These are phyloP conservation scores for Platycnemis pennipes DNA, from an alignment of 2,888 invertebrate species.

Conservation along the genomic window DNA sequence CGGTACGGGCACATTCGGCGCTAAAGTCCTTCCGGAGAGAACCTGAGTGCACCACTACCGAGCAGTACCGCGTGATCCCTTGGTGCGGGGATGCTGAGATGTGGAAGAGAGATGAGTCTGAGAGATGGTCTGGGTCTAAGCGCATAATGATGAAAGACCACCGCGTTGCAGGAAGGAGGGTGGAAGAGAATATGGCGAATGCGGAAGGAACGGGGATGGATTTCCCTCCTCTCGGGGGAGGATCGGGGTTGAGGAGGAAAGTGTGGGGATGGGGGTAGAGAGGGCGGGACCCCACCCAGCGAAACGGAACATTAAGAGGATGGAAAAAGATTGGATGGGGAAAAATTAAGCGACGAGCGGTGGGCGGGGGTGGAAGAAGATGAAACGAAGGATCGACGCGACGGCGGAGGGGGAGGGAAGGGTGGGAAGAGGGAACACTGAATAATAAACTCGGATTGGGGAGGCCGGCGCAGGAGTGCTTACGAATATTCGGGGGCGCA, in stretches of 20 bases:
- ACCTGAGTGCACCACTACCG: too few species aligned
- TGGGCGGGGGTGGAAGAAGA: background rate
- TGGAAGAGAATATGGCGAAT: background rate
- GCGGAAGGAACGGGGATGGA: background rate
- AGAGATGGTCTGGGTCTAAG: background rate
- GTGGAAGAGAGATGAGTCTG: background rate
- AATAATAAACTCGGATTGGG: background rate
- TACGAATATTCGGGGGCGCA: background rate
- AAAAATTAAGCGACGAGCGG: background rate
- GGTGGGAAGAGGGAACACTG: background rate
- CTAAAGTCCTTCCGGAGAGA: too few species aligned
- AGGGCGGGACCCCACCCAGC: background rate
- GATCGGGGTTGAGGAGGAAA: background rate
- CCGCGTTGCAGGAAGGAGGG: background rate
- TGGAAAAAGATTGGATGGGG: background rate
- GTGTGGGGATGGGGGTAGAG: background rate
- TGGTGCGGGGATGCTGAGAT: background rate
- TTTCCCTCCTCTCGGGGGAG: background rate
- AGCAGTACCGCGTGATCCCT: too few species aligned
- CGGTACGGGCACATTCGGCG: too few species aligned
- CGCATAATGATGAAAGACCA: background rate
- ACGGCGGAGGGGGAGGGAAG: background rate
- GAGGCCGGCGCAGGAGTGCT: background rate
- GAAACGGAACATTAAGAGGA: slow-evolving; percentile 23
- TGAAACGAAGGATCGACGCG: background rate